Conservation (phyloP, 2,888 invertebrate genomes). For the Lithophane ornitopus region DNA sequence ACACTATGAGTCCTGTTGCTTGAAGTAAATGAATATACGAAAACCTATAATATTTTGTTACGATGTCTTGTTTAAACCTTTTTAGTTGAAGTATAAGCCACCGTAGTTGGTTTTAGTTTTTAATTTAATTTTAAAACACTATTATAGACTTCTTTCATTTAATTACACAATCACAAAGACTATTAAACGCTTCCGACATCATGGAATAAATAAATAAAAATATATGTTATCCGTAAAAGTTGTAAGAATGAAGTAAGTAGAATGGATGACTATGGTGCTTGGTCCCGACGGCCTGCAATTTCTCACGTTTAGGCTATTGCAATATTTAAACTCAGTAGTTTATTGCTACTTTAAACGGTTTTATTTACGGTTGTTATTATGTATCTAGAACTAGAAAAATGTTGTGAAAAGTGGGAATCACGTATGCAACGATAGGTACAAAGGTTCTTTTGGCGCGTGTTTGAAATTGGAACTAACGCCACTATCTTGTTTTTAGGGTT, state of each 20-base stretch:
- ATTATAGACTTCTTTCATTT: background rate
- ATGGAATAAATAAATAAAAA: conserved; percentile 26
- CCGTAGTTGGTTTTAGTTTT: background rate
- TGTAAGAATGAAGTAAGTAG: conserved; percentile 28
- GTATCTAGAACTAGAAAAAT: background rate
- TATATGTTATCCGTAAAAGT: conserved; percentile 19
- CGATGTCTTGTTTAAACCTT: background rate
- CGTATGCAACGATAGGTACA: no score
- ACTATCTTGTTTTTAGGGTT: background rate
- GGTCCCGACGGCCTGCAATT: conserved; percentile 34
- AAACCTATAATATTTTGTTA: background rate
- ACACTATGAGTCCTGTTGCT: no score
- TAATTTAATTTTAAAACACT: no score
- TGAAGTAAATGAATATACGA: background rate
- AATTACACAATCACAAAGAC: background rate
- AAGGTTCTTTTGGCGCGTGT: background rate
- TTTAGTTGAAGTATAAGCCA: background rate
- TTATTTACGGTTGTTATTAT: conserved; percentile 15
- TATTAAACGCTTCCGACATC: background rate
- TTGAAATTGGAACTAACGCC: background rate
- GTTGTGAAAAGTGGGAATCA: background rate
- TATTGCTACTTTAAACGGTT: conserved; percentile 27
- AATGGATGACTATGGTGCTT: conserved; percentile 37
- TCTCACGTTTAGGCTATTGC: conserved; percentile 32
- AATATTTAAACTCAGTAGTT: conserved; percentile 38